phyloP scores from a whole-genome alignment of 2,888 invertebrate genomes.

The Chironomus riparius region DNA sequence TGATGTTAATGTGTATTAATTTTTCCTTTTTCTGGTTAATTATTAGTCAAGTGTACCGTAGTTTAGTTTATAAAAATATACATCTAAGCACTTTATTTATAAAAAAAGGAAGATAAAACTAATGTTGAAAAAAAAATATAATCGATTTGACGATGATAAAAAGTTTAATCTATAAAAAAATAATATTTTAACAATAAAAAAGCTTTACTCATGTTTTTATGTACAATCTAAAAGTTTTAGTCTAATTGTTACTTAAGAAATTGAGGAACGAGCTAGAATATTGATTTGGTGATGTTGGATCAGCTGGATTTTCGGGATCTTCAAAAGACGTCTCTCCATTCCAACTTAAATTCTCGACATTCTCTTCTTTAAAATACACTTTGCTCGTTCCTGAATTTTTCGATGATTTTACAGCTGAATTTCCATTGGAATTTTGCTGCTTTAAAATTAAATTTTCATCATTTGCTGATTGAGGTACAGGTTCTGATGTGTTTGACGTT shows the following conservation, averaged over 20 bases:
- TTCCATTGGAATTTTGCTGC: conserved; percentile 13
- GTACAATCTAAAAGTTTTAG: neutral
- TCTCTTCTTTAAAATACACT: conserved; percentile 23
- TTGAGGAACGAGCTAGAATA: conserved; percentile 22
- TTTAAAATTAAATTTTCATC: neutral
- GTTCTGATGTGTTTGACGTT: neutral
- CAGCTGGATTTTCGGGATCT: neutral
- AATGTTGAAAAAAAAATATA: too few relatives aligned
- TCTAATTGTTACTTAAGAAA: conserved; percentile 16
- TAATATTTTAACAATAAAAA: neutral
- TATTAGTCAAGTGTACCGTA: too few relatives aligned
- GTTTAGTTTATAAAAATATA: too few relatives aligned
- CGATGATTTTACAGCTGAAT: neutral
- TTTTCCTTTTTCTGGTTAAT: too few relatives aligned
- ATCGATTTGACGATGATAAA: too few relatives aligned
- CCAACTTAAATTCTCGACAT: conserved; percentile 22
- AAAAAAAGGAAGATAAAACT: too few relatives aligned
- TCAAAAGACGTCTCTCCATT: neutral
- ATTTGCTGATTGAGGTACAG: neutral
- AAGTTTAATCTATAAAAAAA: too few relatives aligned
- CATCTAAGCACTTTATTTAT: too few relatives aligned
- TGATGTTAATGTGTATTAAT: too few relatives aligned
- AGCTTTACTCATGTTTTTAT: neutral
- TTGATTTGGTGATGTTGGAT: conserved; percentile 11
- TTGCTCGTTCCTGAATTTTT: neutral